phyloP scores from a whole-genome alignment of 2,113 vertebrate species.

The Solenodon paradoxus region DNA sequence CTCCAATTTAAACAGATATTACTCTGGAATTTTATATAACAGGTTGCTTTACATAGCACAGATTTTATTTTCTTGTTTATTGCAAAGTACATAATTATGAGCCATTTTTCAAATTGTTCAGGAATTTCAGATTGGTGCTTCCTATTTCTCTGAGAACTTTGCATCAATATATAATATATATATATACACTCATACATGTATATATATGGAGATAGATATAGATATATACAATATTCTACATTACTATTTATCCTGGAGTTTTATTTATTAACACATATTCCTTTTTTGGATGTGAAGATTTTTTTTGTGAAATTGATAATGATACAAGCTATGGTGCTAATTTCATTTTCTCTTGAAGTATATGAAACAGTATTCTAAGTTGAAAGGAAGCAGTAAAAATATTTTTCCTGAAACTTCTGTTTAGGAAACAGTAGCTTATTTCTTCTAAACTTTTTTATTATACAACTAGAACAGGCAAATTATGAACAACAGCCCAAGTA shows the following conservation, averaged over 20 bases:
- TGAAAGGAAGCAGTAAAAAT: not conserved
- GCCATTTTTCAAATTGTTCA: not conserved
- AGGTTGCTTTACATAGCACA: not conserved
- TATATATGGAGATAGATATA: no score
- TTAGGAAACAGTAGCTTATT: not conserved
- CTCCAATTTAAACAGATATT: not conserved
- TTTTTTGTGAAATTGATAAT: not conserved
- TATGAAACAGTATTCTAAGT: not conserved
- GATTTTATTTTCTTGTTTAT: not conserved
- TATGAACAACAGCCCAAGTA: not conserved
- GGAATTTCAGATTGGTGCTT: not conserved
- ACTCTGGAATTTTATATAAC: not conserved
- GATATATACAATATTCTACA: slow-evolving; percentile 25
- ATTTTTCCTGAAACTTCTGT: not conserved
- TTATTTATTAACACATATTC: not conserved
- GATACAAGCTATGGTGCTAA: not conserved
- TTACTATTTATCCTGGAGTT: not conserved
- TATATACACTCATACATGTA: not conserved
- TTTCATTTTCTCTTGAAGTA: not conserved
- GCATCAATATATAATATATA: not conserved
- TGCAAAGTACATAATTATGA: not conserved
- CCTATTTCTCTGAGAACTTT: not conserved
- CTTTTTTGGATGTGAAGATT: not conserved
- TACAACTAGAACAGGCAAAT: not conserved
- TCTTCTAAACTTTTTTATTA: not conserved